A percentile compares a stretch with the other conserved stretches of the same genome.
Conservation (phyloP, 30 jellyfish, hydroid and myxozoan genomes). For the Sanderia malayensis region DNA sequence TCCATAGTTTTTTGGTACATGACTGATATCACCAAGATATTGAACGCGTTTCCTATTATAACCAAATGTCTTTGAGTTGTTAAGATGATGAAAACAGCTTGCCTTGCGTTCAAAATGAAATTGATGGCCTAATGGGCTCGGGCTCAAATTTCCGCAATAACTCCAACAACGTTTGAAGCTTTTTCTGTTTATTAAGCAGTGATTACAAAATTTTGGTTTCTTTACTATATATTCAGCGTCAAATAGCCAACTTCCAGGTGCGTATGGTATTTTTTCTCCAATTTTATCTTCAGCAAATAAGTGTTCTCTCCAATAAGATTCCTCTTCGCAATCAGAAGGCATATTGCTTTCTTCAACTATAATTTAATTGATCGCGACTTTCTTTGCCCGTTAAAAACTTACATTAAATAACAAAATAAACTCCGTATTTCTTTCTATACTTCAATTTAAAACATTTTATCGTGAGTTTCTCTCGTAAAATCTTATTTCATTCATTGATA, state of each 20-base stretch:
- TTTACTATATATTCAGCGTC: neutral
- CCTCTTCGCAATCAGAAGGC: constrained; percentile 21
- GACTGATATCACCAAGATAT: neutral
- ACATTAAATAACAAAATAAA: neutral
- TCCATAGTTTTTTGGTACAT: neutral
- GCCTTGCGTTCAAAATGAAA: neutral
- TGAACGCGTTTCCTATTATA: neutral
- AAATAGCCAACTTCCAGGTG: neutral
- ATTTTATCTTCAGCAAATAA: neutral
- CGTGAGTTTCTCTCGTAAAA: neutral
- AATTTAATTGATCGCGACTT: constrained; percentile 7
- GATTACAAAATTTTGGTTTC: neutral
- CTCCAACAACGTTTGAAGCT: too few relatives aligned
- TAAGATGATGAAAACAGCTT: constrained; percentile 3
- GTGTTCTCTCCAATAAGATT: neutral
- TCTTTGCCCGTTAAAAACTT: neutral
- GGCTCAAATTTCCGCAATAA: too few relatives aligned
- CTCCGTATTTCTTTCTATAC: neutral
- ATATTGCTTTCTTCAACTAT: neutral
- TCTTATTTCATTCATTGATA: neutral
- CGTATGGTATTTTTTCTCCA: neutral
- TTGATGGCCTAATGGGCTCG: neutral
- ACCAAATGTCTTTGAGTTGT: neutral
- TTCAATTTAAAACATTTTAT: neutral
- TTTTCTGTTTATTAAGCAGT: too few relatives aligned